Percentiles rank a stretch among this genome's conserved stretches.
Conservation (phyloP, 2,797 vertebrate species). For the Synanceia verrucosa region DNA sequence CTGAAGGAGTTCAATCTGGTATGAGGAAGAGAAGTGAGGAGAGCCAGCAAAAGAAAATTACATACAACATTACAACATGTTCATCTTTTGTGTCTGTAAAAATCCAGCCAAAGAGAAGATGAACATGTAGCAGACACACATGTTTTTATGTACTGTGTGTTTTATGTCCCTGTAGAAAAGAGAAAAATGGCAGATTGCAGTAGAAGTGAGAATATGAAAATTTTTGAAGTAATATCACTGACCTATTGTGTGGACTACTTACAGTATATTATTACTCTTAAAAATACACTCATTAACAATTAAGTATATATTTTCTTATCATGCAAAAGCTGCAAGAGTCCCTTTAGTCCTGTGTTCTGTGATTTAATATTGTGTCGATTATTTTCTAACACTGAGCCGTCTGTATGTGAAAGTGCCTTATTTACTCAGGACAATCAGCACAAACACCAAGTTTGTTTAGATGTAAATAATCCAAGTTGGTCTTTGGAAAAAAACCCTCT, state of each 20-base stretch:
- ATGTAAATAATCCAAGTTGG: constrained; percentile 47
- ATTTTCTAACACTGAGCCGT: neutral
- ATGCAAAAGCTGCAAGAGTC: neutral
- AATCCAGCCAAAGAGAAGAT: constrained; percentile 2
- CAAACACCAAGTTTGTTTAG: constrained; percentile 6
- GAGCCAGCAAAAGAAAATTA: neutral
- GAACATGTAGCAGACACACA: constrained; percentile 5
- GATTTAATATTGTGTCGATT: constrained; percentile 8
- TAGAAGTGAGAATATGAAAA: constrained; percentile 12
- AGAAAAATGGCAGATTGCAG: neutral
- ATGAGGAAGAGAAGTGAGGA: constrained; percentile 38
- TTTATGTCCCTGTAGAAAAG: constrained; percentile 1
- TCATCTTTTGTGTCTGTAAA: constrained; percentile 3
- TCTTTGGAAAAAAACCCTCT: constrained; percentile 2
- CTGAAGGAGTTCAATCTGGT: constrained; percentile 89
- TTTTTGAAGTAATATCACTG: neutral
- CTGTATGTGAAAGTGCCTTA: constrained; percentile 1
- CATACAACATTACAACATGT: neutral
- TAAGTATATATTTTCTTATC: neutral
- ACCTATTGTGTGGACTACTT: constrained; percentile 14
- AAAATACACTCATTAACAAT: neutral
- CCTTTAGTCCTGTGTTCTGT: neutral
- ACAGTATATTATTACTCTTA: neutral
- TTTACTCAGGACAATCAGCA: neutral
- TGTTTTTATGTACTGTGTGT: constrained; percentile 5